Conservation (phyloP, 1,140 invertebrate species). For the Drosophila baimaii region DNA sequence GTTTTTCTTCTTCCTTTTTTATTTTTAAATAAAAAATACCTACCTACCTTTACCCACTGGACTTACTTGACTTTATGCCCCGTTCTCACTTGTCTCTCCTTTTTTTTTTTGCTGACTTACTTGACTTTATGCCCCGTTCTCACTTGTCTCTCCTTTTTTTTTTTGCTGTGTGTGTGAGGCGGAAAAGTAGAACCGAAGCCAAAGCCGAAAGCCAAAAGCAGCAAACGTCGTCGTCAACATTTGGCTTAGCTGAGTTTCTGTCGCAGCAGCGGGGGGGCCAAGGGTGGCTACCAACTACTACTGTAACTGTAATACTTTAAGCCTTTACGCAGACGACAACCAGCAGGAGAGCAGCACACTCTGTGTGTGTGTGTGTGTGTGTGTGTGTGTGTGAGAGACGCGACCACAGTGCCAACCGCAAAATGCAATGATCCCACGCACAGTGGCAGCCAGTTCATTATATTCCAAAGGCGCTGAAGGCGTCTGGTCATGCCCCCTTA, state of each 20-base stretch:
- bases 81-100: no score
- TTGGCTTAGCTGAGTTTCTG: constrained; percentile 70
- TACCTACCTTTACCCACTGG: no score
- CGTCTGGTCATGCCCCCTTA: no score
- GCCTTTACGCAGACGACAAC: constrained; percentile 77
- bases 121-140: no score
- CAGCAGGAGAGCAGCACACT: constrained; percentile 45
- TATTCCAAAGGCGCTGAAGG: not conserved
- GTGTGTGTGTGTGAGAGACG: constrained; percentile 1
- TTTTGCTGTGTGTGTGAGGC: no score
- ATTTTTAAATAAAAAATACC: no score
- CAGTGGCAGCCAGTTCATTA: constrained; percentile 27
- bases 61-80: no score
- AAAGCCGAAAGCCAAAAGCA: constrained; percentile 69
- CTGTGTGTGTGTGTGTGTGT: not conserved
- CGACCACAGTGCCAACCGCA: constrained; percentile 75
- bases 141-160: no score
- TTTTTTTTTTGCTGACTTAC: no score
- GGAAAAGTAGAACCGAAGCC: constrained; percentile 55
- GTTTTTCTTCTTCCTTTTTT: no score
- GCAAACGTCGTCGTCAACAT: constrained; percentile 76
- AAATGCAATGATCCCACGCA: constrained; percentile 68
- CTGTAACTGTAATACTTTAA: constrained; percentile 81
- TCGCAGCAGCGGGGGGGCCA: constrained; percentile 3
- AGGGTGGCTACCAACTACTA: constrained; percentile 14